Conservation (phyloP, 2,113 vertebrate genomes). For the Xyliphius kryptos region DNA sequence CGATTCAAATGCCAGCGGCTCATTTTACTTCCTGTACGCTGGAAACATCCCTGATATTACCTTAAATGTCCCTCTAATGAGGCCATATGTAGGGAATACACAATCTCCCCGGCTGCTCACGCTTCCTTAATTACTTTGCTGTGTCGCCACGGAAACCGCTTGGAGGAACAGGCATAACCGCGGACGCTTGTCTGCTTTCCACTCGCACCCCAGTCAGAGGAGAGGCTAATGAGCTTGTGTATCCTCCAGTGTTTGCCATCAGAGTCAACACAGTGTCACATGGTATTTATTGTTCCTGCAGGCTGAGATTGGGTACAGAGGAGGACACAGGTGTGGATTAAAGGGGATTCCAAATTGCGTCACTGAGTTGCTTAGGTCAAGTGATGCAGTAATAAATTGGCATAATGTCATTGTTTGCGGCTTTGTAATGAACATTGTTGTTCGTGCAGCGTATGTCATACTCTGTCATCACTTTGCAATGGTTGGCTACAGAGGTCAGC, state of each 20-base stretch:
- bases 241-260: slow-evolving; percentile 44
- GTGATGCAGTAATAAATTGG: too few relatives aligned
- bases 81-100: slow-evolving; percentile 57
- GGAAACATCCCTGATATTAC: slow-evolving; percentile 50
- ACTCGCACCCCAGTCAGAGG: slow-evolving; percentile 24
- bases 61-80: slow-evolving; percentile 64
- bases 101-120: slow-evolving; percentile 43
- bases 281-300: slow-evolving; percentile 25
- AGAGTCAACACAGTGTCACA: slow-evolving; percentile 33
- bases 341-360: not conserved
- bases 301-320: not conserved
- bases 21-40: slow-evolving; percentile 54
- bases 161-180: slow-evolving; percentile 47
- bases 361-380: too few relatives aligned
- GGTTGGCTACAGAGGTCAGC: too few relatives aligned
- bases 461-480: too few relatives aligned
- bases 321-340: not conserved
- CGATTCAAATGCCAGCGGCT: too few relatives aligned
- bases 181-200: slow-evolving; percentile 28
- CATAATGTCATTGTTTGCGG: too few relatives aligned
- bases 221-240: slow-evolving; percentile 63
- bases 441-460: too few relatives aligned
- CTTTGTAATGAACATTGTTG: too few relatives aligned
- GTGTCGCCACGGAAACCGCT: slow-evolving; percentile 59
- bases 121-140: slow-evolving; percentile 56